Evolutionary conservation across 2,888 invertebrate species (phyloP).

Genomic region (Heliconius ismenius): DNA sequence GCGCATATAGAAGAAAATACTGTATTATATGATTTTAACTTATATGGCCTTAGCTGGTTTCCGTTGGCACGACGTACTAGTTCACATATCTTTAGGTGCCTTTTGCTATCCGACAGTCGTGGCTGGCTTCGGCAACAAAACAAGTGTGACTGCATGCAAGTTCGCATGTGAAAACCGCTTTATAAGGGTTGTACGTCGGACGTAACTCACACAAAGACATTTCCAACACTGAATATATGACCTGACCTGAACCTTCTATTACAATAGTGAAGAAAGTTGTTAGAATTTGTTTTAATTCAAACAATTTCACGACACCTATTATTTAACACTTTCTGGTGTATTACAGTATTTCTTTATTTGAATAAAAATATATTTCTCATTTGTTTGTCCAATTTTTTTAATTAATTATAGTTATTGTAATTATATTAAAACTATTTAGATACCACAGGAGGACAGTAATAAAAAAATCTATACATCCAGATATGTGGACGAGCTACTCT

Average conservation of each 20-base stretch:
- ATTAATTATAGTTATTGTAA: too few relatives aligned
- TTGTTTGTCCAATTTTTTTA: not conserved
- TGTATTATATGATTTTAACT: conserved; percentile 32
- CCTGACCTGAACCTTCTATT: conserved; percentile 5
- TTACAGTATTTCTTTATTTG: not conserved
- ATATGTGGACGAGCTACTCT: conserved; percentile 93
- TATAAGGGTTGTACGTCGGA: conserved; percentile 27
- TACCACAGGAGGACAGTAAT: not conserved
- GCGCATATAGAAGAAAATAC: conserved; percentile 33
- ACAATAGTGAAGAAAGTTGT: conserved; percentile 2
- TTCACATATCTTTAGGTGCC: conserved; percentile 36
- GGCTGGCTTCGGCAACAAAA: conserved; percentile 29
- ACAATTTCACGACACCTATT: not conserved
- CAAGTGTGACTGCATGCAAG: conserved; percentile 41
- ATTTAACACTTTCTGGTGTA: not conserved
- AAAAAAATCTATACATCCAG: conserved; percentile 59
- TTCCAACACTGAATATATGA: conserved; percentile 22
- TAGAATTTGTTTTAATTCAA: not conserved
- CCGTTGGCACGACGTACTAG: conserved; percentile 31
- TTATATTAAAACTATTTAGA: not conserved
- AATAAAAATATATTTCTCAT: not conserved
- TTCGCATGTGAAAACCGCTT: conserved; percentile 44
- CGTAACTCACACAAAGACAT: conserved; percentile 33
- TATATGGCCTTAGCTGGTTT: conserved; percentile 31
- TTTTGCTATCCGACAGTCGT: conserved; percentile 30